Evolutionary conservation across 2,797 vertebrate species (phyloP).

Genomic region (Sebastes flavidus): DNA sequence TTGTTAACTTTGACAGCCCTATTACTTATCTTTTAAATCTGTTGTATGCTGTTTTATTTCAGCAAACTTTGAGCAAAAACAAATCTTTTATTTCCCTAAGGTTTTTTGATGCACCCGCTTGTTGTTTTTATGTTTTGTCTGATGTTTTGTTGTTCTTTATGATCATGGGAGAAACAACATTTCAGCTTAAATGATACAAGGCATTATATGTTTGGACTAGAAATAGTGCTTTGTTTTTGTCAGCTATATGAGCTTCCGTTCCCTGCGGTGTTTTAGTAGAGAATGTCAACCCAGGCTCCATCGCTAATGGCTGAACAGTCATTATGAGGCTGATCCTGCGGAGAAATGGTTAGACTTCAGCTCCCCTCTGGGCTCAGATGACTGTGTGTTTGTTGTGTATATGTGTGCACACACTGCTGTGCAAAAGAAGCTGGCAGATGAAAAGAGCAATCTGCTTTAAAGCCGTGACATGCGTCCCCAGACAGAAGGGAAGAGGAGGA

Average conservation of each 20-base stretch:
- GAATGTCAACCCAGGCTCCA: background rate
- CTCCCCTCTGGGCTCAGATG: background rate
- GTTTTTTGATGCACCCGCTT: background rate
- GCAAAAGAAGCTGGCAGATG: background rate
- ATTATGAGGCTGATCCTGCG: background rate
- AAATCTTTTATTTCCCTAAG: background rate
- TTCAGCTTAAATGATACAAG: background rate
- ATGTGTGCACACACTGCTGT: background rate
- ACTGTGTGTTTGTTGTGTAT: background rate
- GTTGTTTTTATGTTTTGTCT: background rate
- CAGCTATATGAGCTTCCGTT: background rate
- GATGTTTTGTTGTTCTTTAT: background rate
- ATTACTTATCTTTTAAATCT: background rate
- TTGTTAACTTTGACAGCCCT: no score
- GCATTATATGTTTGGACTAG: background rate
- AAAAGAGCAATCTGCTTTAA: conserved; percentile 28
- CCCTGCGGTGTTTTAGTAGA: background rate
- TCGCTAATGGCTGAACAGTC: background rate
- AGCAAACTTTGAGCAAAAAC: background rate
- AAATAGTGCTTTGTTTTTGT: background rate
- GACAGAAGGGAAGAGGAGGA: conserved; percentile 18
- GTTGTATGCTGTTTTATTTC: background rate
- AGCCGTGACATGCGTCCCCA: conserved; percentile 19
- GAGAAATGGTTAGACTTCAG: background rate
- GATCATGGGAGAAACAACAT: no score